A percentile compares a stretch with the other conserved stretches of the same genome.
Conservation (phyloP, 2,113 vertebrate species). For the Istiophorus platypterus region DNA sequence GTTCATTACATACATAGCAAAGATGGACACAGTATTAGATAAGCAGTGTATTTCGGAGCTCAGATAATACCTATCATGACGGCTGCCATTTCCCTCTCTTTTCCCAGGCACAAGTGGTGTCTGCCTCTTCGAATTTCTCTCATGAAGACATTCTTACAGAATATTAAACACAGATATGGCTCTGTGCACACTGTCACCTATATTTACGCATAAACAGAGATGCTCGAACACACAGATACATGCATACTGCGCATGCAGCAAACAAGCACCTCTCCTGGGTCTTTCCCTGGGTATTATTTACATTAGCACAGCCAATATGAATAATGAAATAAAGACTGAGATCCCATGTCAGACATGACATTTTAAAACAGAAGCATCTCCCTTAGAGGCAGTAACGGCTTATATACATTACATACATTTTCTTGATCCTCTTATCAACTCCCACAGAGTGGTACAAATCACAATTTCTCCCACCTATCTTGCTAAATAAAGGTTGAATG, state of each 20-base stretch:
- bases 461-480: conserved; percentile 57
- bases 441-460: conserved; percentile 69
- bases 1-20: conserved; percentile 50
- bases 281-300: conserved; percentile 58
- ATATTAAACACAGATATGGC: conserved; percentile 20
- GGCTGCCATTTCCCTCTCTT: conserved; percentile 48
- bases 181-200: conserved; percentile 37
- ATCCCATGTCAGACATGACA: conserved; percentile 77
- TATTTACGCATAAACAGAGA: conserved; percentile 37
- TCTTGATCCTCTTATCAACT: conserved; percentile 77
- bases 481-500: conserved; percentile 69
- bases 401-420: conserved; percentile 69
- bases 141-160: conserved; percentile 38
- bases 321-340: conserved; percentile 73
- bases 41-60: conserved; percentile 55
- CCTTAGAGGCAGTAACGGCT: conserved; percentile 69
- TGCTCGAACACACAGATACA: conserved; percentile 20
- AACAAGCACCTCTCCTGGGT: conserved; percentile 58
- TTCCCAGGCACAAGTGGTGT: conserved; percentile 24
- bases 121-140: conserved; percentile 31
- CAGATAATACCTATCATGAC: conserved; percentile 52
- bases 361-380: conserved; percentile 74
- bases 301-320: conserved; percentile 68
- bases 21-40: conserved; percentile 63
- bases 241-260: conserved; percentile 39